Evolutionary conservation across 53 echinoderm and acorn worm species (phyloP).

Genomic region (Holothuria leucospilota): DNA sequence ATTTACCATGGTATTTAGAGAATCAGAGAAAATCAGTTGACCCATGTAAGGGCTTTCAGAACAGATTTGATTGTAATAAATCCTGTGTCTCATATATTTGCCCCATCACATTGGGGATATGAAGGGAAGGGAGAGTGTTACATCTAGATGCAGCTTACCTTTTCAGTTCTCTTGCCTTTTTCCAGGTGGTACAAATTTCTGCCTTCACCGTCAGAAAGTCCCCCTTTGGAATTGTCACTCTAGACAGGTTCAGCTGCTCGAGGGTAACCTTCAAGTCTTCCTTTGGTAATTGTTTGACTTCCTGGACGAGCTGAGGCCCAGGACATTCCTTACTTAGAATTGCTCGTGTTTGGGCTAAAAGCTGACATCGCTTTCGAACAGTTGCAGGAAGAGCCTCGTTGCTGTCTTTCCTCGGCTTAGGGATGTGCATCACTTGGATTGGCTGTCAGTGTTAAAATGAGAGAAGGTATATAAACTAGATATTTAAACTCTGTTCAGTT

Average conservation of each 20-base stretch:
- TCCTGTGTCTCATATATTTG: too few relatives aligned
- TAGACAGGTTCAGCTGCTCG: not conserved
- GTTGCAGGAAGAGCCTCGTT: not conserved
- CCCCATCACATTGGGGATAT: too few relatives aligned
- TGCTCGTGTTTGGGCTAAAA: not conserved
- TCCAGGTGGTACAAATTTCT: conserved; percentile 7
- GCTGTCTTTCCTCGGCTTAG: not conserved
- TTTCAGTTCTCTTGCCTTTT: not conserved
- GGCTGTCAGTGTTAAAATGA: too few relatives aligned
- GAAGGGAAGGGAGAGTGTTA: too few relatives aligned
- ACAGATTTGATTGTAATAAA: too few relatives aligned
- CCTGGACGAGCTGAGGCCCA: not conserved
- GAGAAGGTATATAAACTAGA: too few relatives aligned
- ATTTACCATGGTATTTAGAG: too few relatives aligned
- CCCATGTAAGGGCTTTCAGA: too few relatives aligned
- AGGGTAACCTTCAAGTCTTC: not conserved
- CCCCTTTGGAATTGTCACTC: conserved; percentile 3
- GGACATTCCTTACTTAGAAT: not conserved
- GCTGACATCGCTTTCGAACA: not conserved
- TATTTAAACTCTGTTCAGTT: too few relatives aligned
- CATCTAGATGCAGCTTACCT: too few relatives aligned
- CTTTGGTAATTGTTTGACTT: not conserved
- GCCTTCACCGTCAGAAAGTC: not conserved
- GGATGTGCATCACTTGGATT: not conserved
- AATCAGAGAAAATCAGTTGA: too few relatives aligned